Percentiles rank a stretch among this genome's conserved stretches.
These are phyloP conservation scores for Dione vanillae DNA, from an alignment of 2,888 invertebrate species.

Conservation along the genomic window DNA sequence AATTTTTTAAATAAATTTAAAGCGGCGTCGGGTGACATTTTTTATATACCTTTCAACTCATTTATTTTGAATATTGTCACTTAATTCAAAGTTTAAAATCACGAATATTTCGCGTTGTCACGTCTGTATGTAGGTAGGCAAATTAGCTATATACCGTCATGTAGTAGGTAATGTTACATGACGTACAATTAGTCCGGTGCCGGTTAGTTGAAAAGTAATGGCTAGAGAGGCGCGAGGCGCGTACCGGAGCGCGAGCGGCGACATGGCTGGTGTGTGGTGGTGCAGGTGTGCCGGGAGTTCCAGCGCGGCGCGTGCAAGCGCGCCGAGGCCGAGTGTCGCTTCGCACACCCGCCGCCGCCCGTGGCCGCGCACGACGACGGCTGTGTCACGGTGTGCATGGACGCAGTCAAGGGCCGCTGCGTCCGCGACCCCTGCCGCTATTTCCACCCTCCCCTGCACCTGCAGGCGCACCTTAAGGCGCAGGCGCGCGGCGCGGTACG, in stretches of 20 bases:
- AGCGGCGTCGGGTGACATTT: conserved; percentile 78
- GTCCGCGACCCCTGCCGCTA: conserved; percentile 99
- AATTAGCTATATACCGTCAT: conserved; percentile 1
- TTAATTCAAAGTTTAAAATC: not conserved
- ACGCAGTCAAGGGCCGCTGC: conserved; percentile 99
- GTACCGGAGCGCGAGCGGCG: conserved; percentile 55
- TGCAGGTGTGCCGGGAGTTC: conserved; percentile 99
- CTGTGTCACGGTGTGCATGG: conserved; percentile 99
- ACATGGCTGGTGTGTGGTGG: conserved; percentile 79
- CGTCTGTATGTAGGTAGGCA: not conserved
- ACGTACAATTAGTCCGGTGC: conserved; percentile 28
- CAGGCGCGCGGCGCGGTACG: conserved; percentile 97
- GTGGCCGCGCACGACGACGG: conserved; percentile 98
- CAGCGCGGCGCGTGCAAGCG: conserved; percentile 99
- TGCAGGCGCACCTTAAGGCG: conserved; percentile 99
- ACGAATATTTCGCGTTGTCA: not conserved
- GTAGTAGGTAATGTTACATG: conserved; percentile 8
- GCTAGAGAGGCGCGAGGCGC: conserved; percentile 42
- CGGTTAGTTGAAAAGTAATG: conserved; percentile 43
- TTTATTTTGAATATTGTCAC: not conserved
- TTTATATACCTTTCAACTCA: not conserved
- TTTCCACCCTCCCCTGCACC: conserved; percentile 99
- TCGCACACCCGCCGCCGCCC: conserved; percentile 99
- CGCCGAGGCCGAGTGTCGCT: conserved; percentile 98
- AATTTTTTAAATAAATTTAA: conserved; percentile 40